Evolutionary conservation across 64 coral and sea anemone genomes (phyloP).

Genomic region (Trachythela sp.): DNA sequence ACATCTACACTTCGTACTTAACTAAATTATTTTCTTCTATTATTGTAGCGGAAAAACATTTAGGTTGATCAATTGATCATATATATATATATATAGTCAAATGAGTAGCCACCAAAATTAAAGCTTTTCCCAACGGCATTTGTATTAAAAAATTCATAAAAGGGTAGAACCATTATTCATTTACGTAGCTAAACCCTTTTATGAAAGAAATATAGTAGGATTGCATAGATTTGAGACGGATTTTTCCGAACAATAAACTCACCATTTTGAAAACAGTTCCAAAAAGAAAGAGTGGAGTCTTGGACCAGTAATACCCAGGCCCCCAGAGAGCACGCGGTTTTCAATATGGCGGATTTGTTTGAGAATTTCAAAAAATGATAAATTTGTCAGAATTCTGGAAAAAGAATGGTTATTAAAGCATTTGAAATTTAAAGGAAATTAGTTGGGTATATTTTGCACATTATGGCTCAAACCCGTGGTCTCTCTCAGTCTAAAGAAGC

Average conservation of each 20-base stretch:
- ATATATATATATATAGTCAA: too few species aligned
- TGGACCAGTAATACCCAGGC: not conserved
- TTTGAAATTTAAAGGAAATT: not conserved
- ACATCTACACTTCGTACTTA: too few species aligned
- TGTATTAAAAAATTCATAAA: not conserved
- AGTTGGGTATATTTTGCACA: not conserved
- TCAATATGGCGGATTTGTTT: slow-evolving; percentile 14
- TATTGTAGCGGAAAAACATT: too few species aligned
- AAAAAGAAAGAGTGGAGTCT: not conserved
- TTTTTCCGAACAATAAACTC: not conserved
- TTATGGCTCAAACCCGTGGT: slow-evolving; percentile 76
- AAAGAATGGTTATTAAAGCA: not conserved
- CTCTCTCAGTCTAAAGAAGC: slow-evolving; percentile 90
- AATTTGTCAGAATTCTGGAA: not conserved
- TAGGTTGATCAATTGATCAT: too few species aligned
- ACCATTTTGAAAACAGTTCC: slow-evolving; percentile 26
- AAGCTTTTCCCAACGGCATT: not conserved
- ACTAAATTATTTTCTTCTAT: too few species aligned
- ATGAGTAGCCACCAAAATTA: not conserved
- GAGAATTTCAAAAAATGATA: not conserved
- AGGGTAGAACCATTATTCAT: not conserved
- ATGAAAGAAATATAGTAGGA: not conserved
- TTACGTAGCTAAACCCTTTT: not conserved
- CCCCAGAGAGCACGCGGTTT: not conserved
- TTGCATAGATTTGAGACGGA: not conserved